phyloP scores from a whole-genome alignment of 1,140 invertebrate genomes.

The Macrotrachela quadricornifera region DNA sequence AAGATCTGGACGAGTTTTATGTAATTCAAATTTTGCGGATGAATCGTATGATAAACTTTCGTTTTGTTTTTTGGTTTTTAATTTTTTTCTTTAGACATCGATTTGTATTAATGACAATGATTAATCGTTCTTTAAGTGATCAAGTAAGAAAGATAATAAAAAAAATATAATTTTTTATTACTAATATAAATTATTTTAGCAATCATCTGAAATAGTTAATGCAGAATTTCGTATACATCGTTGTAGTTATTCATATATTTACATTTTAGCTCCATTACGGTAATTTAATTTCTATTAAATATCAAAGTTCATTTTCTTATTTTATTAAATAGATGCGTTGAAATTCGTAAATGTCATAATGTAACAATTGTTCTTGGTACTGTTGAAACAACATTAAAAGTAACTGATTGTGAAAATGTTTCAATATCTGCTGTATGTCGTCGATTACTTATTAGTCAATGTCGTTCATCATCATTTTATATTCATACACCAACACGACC shows the following conservation, averaged over 20 bases:
- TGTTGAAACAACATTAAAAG: slow-evolving; percentile 22
- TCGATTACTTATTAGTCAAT: slow-evolving; percentile 16
- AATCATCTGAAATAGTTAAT: slow-evolving; percentile 23
- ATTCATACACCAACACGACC: slow-evolving; percentile 25
- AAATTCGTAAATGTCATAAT: slow-evolving; percentile 28
- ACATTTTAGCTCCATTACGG: slow-evolving; percentile 27
- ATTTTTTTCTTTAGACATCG: too few relatives aligned
- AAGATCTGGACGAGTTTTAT: too few relatives aligned
- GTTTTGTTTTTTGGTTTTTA: too few relatives aligned
- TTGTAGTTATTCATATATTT: slow-evolving; percentile 26
- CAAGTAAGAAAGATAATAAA: slow-evolving; percentile 17
- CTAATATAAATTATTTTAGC: slow-evolving; percentile 15
- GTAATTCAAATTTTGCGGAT: too few relatives aligned
- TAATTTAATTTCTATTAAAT: slow-evolving; percentile 10
- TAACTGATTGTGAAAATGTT: slow-evolving; percentile 25
- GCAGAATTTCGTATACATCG: slow-evolving; percentile 27
- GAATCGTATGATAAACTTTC: too few relatives aligned
- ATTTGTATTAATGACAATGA: slow-evolving; percentile 21
- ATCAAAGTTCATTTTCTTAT: too few relatives aligned
- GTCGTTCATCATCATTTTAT: slow-evolving; percentile 22
- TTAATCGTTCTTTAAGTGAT: slow-evolving; percentile 24
- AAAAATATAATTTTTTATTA: too few relatives aligned
- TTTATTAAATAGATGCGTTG: slow-evolving; percentile 20
- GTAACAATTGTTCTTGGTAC: slow-evolving; percentile 27
- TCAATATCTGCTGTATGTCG: slow-evolving; percentile 21